Conservation (phyloP, 2,113 vertebrate genomes). For the Gallinago jamesoni region DNA sequence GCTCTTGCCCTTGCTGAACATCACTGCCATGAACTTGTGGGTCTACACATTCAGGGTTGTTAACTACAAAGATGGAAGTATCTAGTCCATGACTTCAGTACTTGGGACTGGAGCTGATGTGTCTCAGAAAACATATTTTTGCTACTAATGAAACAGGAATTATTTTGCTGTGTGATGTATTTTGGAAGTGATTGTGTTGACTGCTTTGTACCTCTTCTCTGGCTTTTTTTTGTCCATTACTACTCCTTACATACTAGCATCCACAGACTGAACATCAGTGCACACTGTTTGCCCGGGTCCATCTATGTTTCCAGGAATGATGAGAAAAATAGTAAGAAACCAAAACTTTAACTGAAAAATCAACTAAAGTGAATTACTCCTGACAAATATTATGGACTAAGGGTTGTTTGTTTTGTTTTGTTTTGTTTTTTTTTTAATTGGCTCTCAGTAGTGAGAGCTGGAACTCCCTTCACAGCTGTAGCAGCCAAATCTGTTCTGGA, state of each 20-base stretch:
- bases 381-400: neutral
- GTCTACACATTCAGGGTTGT: neutral
- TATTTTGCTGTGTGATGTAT: neutral
- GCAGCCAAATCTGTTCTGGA: neutral
- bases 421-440: neutral
- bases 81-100: neutral
- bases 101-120: neutral
- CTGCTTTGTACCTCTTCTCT: neutral
- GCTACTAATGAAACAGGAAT: neutral
- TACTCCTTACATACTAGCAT: neutral
- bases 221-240: neutral
- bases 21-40: neutral
- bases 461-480: neutral
- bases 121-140: neutral
- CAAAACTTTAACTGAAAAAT: neutral
- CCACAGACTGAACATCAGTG: neutral
- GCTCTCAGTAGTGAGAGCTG: neutral
- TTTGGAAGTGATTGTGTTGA: neutral
- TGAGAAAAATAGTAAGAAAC: neutral
- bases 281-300: neutral
- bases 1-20: neutral
- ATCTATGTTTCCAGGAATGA: neutral
- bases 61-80: neutral
- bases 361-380: neutral
- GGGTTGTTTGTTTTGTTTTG: neutral